Conservation (phyloP, 2,797 vertebrate species). For the Mus minutoides region DNA sequence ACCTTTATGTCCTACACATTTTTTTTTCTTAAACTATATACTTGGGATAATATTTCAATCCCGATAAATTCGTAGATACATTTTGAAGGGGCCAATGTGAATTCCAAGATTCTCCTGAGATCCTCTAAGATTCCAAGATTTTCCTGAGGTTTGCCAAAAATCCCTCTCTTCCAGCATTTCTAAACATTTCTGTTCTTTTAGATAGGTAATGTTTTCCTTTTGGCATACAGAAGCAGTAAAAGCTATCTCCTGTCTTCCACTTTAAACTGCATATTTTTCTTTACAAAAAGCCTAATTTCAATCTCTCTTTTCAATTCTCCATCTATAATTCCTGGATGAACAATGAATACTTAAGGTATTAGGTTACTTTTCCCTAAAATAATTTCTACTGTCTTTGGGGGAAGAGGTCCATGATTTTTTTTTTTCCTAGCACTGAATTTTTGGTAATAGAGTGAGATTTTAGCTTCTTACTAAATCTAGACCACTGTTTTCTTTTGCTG, state of each 20-base stretch:
- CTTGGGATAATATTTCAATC: not conserved
- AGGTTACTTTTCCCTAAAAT: not conserved
- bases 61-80: not conserved
- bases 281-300: not conserved
- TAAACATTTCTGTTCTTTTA: not conserved
- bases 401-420: not conserved
- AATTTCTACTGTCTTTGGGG: not conserved
- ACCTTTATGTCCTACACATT: not conserved
- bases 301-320: not conserved
- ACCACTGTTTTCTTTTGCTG: not conserved
- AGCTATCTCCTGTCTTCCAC: not conserved
- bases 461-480: not conserved
- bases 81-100: not conserved
- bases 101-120: not conserved
- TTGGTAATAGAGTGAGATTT: not conserved
- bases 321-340: not conserved
- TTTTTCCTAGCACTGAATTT: not conserved
- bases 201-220: not conserved
- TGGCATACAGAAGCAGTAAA: not conserved
- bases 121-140: not conserved
- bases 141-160: not conserved
- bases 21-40: not conserved
- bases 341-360: not conserved
- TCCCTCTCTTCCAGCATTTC: not conserved
- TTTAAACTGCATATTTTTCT: not conserved